Evolutionary conservation across 2,113 vertebrate species (phyloP), one percentile per base, ranked within the genome.

Genomic region (Xyliphius kryptos): DNA sequence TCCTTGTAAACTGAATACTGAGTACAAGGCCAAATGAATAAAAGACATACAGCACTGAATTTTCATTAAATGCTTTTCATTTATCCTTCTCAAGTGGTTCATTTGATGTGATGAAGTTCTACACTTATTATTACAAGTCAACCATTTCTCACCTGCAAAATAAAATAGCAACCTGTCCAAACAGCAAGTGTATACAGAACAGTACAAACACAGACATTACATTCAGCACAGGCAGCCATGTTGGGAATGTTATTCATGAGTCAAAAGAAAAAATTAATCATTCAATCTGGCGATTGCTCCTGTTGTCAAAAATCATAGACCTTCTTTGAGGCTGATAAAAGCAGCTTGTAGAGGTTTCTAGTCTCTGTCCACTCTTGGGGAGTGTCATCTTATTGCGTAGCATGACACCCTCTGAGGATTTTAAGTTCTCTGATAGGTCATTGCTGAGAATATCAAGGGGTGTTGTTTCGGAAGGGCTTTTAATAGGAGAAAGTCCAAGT

Each of bases 281-380:
- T 78, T 98, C 96, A 1, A 93, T 97, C 76, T 95, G 95, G 61
- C 94, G 89, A 71, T 89, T 91, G 57, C 88, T 93, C 82, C 93
- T 88, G 85, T 89, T 94, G 72, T 98, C 96, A 73, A 97, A 90
- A 77, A 98, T 91, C 87, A 98, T 95, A 0, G 95, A 97, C 66
- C 92, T 89, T 74, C 96, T 86, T 84, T 98, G 95, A 1, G 96
- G 96, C 81, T 98, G 96, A 71, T 98, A 98, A 82, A 98, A 98
- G 83, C 96, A 98, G 83, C 95, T 98, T 63, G 93, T 95, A 0
- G 95, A 97, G 2, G 96, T 98, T 78, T 98, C 96, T 61, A 98
- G 85, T 82, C 93, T 93, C 85, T 97, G 96, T 56, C 96, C 96
- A 0, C 92, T 98, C 82, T 97, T 97, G 61, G 96, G 96, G 77